These are phyloP conservation scores for Riparia riparia DNA, from an alignment of 2,113 vertebrate genomes.

Conservation along the genomic window DNA sequence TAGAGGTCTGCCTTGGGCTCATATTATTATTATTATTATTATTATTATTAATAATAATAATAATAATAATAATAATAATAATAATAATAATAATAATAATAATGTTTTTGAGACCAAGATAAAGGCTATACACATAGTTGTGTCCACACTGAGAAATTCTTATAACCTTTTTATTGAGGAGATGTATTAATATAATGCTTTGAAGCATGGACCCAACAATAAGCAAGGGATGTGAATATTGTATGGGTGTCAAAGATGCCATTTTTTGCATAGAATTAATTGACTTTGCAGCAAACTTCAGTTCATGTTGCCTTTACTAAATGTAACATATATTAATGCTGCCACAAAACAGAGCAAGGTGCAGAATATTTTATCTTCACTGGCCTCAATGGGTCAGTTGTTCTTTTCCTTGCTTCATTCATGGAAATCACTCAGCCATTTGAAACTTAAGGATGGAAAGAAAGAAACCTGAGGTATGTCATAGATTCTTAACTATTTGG, in stretches of 20 bases:
- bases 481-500: background rate
- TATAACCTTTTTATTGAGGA: background rate
- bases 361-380: background rate
- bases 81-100: too few relatives aligned
- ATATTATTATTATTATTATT: background rate
- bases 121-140: background rate
- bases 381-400: background rate
- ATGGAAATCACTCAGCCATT: background rate
- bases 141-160: background rate
- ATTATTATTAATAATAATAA: too few relatives aligned
- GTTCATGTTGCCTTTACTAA: background rate
- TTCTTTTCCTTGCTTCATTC: background rate
- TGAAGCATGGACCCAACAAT: background rate
- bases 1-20: background rate
- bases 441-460: background rate
- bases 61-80: too few relatives aligned
- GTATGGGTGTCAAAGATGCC: background rate
- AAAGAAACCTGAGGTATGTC: background rate
- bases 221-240: background rate
- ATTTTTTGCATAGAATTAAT: background rate
- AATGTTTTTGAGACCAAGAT: background rate
- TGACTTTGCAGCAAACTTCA: background rate
- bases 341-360: background rate
- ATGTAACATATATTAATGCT: background rate
- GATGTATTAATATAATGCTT: background rate